Percentiles rank a stretch among this genome's conserved stretches.
phyloP scores from a whole-genome alignment of 1,140 invertebrate genomes.

The Procambarus clarkii region DNA sequence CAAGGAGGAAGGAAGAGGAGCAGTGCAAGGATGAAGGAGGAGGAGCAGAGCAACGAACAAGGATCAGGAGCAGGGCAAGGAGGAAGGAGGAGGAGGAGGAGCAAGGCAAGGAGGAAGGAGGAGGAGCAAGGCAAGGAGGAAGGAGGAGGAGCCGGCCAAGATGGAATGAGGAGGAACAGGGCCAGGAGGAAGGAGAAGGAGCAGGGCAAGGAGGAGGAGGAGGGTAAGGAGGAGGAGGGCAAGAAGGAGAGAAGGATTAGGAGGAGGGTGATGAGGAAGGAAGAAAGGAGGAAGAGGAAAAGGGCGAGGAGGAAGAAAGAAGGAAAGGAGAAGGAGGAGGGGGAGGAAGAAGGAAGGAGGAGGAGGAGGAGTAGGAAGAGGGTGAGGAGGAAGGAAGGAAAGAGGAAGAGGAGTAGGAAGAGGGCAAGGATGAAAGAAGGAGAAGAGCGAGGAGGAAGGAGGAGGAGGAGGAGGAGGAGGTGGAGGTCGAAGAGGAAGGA shows the following conservation, averaged over 20 bases:
- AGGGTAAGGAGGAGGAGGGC: background rate
- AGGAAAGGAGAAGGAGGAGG: background rate
- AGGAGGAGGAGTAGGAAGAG: no score
- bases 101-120: background rate
- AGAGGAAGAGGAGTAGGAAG: no score
- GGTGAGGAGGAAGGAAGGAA: no score
- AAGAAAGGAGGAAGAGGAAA: background rate
- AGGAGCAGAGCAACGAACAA: no score
- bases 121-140: background rate
- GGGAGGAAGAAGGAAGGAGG: background rate
- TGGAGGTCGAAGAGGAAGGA: no score
- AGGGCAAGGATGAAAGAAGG: no score
- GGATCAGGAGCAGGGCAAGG: no score
- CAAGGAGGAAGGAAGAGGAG: background rate
- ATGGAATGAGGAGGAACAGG: background rate
- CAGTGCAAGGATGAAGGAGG: background rate
- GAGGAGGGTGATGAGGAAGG: no score
- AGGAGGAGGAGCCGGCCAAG: no score
- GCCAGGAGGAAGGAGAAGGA: no score
- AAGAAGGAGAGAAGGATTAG: no score
- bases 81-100: background rate
- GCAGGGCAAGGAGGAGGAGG: constrained; percentile 5
- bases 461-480: background rate
- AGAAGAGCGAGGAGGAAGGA: no score
- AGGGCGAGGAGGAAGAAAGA: background rate